phyloP scores from a whole-genome alignment of 2,888 invertebrate species.

The Pandemis heparana region DNA sequence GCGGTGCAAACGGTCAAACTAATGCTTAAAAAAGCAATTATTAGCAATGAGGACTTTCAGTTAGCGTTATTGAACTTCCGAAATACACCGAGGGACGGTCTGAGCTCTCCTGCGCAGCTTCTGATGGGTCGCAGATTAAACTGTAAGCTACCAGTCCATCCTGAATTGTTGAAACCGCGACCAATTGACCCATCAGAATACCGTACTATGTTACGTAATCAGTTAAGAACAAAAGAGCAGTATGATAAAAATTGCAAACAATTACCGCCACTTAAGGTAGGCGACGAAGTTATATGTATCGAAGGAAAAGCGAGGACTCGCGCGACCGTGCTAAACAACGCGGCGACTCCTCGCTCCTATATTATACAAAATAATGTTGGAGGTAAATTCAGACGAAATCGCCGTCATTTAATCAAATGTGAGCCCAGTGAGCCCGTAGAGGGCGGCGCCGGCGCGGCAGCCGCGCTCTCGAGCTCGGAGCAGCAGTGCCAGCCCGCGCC shows the following conservation, averaged over 20 bases:
- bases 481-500: too few relatives aligned
- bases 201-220: background rate
- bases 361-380: background rate
- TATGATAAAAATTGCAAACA: too few relatives aligned
- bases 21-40: slow-evolving; percentile 42
- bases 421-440: background rate
- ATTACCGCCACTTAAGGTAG: too few relatives aligned
- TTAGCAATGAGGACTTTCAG: slow-evolving; percentile 40
- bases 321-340: background rate
- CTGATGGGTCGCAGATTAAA: slow-evolving; percentile 40
- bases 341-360: background rate
- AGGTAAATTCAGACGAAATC: background rate
- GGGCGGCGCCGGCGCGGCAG: background rate
- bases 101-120: slow-evolving; percentile 45
- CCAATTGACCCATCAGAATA: background rate
- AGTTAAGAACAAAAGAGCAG: background rate
- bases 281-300: background rate
- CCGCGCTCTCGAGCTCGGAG: background rate
- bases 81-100: slow-evolving; percentile 40
- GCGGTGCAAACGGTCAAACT: slow-evolving; percentile 7
- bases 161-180: background rate
- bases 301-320: background rate
- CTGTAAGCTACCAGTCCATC: background rate
- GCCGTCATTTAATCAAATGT: background rate
- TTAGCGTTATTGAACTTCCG: slow-evolving; percentile 44